phyloP scores from a whole-genome alignment of 2,113 vertebrate genomes.

The Acrocephalus arundinaceus region DNA sequence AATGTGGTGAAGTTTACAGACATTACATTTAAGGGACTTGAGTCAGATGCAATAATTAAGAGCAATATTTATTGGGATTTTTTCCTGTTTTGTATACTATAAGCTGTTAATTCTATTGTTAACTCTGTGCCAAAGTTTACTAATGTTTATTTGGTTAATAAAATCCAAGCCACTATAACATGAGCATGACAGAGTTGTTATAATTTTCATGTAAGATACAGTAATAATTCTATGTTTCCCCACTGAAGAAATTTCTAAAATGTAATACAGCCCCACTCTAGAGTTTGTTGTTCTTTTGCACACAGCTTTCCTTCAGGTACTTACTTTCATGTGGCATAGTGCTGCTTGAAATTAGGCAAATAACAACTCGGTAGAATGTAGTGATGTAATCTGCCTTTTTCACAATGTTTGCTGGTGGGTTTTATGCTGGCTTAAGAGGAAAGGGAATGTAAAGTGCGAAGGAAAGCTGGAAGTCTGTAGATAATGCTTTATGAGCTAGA shows the following conservation, averaged over 20 bases:
- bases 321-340: neutral
- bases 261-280: neutral
- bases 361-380: neutral
- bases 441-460: neutral
- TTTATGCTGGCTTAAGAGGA: neutral
- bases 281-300: neutral
- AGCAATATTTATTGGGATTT: neutral
- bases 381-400: neutral
- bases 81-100: neutral
- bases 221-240: neutral
- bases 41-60: neutral
- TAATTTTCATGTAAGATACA: neutral
- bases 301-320: neutral
- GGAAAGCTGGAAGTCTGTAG: slow-evolving; percentile 10
- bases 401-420: neutral
- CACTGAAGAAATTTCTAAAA: neutral
- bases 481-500: neutral
- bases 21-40: neutral
- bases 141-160: neutral
- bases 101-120: neutral
- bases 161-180: neutral
- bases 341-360: neutral
- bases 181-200: neutral
- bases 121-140: neutral
- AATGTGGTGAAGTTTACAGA: neutral